Conservation (phyloP, 2,888 invertebrate species). For the Sepioteuthis lessoniana region DNA sequence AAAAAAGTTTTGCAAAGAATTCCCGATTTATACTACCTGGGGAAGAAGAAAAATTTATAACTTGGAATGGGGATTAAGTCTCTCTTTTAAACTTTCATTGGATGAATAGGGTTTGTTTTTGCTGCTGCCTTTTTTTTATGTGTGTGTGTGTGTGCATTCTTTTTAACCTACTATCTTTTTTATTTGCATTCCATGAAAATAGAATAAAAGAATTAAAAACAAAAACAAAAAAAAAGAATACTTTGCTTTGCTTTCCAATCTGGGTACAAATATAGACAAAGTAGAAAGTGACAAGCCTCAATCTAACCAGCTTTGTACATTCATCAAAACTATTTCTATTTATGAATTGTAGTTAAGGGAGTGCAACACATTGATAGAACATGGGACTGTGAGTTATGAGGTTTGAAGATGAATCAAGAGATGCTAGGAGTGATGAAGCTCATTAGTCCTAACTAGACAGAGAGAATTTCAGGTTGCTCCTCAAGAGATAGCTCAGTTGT, state of each 20-base stretch:
- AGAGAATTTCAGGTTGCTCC: not conserved
- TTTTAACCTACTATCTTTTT: not conserved
- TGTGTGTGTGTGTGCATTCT: too few species aligned
- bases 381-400: not conserved
- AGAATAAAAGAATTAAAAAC: not conserved
- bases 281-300: not conserved
- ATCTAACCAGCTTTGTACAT: not conserved
- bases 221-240: not conserved
- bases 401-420: not conserved
- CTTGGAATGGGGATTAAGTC: not conserved
- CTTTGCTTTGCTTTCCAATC: not conserved
- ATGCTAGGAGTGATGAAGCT: not conserved
- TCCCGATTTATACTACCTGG: constrained; percentile 14
- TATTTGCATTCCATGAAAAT: not conserved
- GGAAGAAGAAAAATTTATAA: not conserved
- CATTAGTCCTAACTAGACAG: not conserved
- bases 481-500: not conserved
- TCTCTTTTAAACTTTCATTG: not conserved
- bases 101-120: not conserved
- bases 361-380: not conserved
- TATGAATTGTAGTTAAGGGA: not conserved
- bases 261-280: not conserved
- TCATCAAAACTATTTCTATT: not conserved
- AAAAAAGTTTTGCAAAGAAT: not conserved
- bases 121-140: too few species aligned